Evolutionary conservation across 2,797 vertebrate genomes (phyloP), one percentile per base, ranked within the genome.

Genomic region (Caiman crocodilus): DNA sequence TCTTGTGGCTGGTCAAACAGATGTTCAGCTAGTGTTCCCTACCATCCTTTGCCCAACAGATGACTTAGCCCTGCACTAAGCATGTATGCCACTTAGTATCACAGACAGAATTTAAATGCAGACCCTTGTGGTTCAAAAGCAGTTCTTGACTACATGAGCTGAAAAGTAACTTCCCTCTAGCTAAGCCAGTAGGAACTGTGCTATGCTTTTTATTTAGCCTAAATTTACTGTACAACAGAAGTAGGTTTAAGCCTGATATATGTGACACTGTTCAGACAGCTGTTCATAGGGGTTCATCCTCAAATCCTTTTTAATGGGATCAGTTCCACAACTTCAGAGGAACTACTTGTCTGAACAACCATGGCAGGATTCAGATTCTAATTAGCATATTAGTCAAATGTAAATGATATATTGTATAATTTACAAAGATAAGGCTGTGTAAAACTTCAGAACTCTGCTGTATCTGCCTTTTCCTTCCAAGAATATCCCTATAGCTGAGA

Each of bases 371-470:
- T 26, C 6, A 20, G 74, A 35, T 73, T 26, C 23, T 85, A 69
- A 79, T 63, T 58, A 32, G 75, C 42, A 78, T 1, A 73, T 85
- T 57, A 82, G 55, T 71, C 21, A 73, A 30, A 79, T 6, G 7
- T 15, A 77, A 58, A 7, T 76, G 28, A 60, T 16, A 4, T 18
- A 69, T 28, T n/a, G 32, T 64, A 87, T 32, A 88, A 67, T 90
- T 83, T 92, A 87, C 73, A 91, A 32, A 88, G 50, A 23, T 25
- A 90, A 77, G 21, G 5, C 79, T 92, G 60, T 6, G n/a, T 32
- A 69, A 11, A 94, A 50, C 7, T 28, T 82, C 25, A 17, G 21
- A 82, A 76, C 5, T 15, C 20, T 58, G 21, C 21, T 79, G 73
- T 85, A 71, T 61, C 76, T 82, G 65, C 50, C 35, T 60, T 16